Conservation (phyloP, 2,113 vertebrate genomes). For the Pycnonotus jocosus region DNA sequence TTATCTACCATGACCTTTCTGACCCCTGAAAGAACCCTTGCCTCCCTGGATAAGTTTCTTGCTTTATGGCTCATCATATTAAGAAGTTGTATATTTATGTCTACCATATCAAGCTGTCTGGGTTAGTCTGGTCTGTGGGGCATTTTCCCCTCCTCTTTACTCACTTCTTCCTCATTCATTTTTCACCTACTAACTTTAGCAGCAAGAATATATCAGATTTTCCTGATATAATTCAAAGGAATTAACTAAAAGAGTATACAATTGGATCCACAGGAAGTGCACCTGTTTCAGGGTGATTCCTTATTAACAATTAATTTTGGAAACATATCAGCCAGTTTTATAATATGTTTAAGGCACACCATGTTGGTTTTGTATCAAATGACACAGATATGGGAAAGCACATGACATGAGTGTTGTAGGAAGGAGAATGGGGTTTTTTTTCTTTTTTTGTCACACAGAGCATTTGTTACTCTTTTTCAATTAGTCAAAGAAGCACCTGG, state of each 20-base stretch:
- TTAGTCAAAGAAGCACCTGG: constrained; percentile 18
- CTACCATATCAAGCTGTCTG: background rate
- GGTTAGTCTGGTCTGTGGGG: background rate
- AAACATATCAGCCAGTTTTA: background rate
- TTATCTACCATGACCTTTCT: background rate
- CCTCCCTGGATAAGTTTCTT: background rate
- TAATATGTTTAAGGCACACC: background rate
- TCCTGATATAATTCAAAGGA: background rate
- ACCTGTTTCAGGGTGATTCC: background rate
- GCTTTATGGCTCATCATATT: background rate
- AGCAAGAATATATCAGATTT: background rate
- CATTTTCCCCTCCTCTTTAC: rapidly evolving
- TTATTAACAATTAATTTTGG: background rate
- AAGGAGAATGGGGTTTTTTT: background rate
- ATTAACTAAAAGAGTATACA: background rate
- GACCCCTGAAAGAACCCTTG: background rate
- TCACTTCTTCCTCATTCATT: background rate
- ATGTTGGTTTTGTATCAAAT: background rate
- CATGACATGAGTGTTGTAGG: background rate
- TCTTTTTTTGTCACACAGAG: background rate
- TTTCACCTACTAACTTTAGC: background rate
- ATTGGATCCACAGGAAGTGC: background rate
- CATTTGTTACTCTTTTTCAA: constrained; percentile 26
- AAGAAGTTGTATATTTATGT: background rate
- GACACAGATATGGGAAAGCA: background rate